These are phyloP conservation scores for Hirtodrosophila trivittata DNA, from an alignment of 2,888 invertebrate genomes.

Conservation along the genomic window DNA sequence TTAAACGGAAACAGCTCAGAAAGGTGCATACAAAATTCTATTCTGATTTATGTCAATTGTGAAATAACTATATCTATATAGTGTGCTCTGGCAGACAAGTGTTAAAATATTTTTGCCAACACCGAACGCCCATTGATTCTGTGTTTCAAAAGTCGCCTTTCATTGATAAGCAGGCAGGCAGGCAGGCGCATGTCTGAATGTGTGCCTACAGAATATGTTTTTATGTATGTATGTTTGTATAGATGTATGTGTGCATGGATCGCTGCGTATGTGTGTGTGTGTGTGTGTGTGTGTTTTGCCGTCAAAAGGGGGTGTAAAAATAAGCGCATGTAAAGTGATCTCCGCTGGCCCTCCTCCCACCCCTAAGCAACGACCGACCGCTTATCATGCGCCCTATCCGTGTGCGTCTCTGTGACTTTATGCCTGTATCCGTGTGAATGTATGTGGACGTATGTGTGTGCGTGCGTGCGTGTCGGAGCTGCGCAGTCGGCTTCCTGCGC, in stretches of 20 bases:
- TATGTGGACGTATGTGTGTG: conserved; percentile 48
- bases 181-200: conserved; percentile 12
- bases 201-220: conserved; percentile 26
- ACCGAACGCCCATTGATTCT: conserved; percentile 41
- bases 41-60: conserved; percentile 15
- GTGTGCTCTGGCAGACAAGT: conserved; percentile 29
- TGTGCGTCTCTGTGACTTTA: conserved; percentile 35
- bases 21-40: conserved; percentile 57
- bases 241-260: conserved; percentile 17
- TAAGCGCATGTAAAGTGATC: conserved; percentile 74
- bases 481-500: conserved; percentile 76
- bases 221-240: neutral
- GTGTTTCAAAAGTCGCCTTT: conserved; percentile 38
- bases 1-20: conserved; percentile 28
- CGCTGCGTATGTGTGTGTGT: conserved; percentile 20
- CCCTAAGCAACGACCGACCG: conserved; percentile 49
- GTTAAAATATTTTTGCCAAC: conserved; percentile 36
- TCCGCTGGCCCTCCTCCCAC: conserved; percentile 58
- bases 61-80: conserved; percentile 14
- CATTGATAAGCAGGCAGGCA: neutral
- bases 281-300: conserved; percentile 13
- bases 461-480: conserved; percentile 59
- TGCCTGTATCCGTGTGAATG: conserved; percentile 14
- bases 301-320: conserved; percentile 69
- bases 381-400: conserved; percentile 63